Percentiles rank a stretch among this genome's conserved stretches.
These are phyloP conservation scores for Neolamprologus cancellatus DNA, from an alignment of 2,113 vertebrate species.

Conservation along the genomic window DNA sequence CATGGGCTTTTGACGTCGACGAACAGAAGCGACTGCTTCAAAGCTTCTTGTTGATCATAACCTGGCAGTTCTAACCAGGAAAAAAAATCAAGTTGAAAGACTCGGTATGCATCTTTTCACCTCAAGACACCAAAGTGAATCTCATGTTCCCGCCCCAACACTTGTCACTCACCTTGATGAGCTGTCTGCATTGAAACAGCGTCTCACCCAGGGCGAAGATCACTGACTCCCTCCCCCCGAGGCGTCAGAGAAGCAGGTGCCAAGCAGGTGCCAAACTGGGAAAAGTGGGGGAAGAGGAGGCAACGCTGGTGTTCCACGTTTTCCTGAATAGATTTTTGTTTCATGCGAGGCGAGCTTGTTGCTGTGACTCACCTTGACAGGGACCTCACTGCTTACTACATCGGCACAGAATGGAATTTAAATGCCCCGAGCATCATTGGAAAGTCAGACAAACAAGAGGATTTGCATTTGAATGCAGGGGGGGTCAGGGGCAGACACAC, in stretches of 20 bases:
- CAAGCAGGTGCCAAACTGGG: neutral
- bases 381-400: neutral
- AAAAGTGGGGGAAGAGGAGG: neutral
- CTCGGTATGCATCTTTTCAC: neutral
- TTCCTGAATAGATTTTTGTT: neutral
- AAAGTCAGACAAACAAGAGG: conserved; percentile 13
- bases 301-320: neutral
- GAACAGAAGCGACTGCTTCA: conserved; percentile 7
- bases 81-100: neutral
- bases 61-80: neutral
- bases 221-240: conserved; percentile 1
- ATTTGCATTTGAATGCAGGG: conserved; percentile 4
- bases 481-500: neutral
- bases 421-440: neutral
- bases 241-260: neutral
- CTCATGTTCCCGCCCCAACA: neutral
- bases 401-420: neutral
- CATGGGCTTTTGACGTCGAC: neutral
- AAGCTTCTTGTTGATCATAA: neutral
- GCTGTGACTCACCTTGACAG: neutral
- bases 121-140: conserved; percentile 1
- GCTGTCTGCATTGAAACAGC: conserved; percentile 16
- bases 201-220: conserved; percentile 18
- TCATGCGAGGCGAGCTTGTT: neutral
- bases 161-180: conserved; percentile 55